Base-by-base conservation (phyloP, 2,113 vertebrate species). In the Lophura nycthemera region DNA sequence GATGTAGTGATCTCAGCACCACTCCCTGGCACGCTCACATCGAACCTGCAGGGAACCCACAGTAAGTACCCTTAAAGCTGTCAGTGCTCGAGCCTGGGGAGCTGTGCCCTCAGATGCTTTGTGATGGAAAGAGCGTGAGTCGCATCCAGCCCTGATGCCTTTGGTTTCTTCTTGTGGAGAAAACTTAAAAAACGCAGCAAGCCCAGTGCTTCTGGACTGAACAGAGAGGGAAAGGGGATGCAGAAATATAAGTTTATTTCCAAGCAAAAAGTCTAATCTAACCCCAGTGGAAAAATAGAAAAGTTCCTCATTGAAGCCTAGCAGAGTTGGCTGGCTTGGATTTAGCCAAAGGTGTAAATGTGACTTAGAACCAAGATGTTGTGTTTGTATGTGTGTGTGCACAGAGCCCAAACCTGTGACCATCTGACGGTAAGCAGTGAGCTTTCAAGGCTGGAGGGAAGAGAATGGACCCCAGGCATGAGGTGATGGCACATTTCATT, bases 401-500 rank as follows among this genome's bases (percentile, higher is more conserved):
- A 13, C 27, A 40, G 69, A 69, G 73, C 69, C 73, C 89, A 88
- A 47, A 88, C 66, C 85, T 83, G 73, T 78, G 82, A 5, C 89
- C 73, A 7, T 56, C 78, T 73, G 89, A 69, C 32, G 73, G 38
- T 2, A 66, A 79, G 64, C 64, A 63, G 69, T 76, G 63, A 50
- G 92, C 81, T 80, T 91, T 75, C 72, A 77, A 81, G 71, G 10
- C 52, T 54, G 71, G 36, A 5, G 64, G 74, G 64, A 70, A 42
- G 45, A 95, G 71, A 88, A 84, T 16, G 86, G 83, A 63, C 86
- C 76, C 2, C 10, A 88, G 75, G 56, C 79, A 59, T 75, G 73
- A 91, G 36, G 29, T 56, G 47, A 40, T 60, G 45, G 71, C 86
- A 63, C 83, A 14, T 93, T 93, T 93, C 63, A 59, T 93, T 90